These are phyloP conservation scores for Clivina fossor DNA, from an alignment of 2,888 invertebrate genomes.

Conservation along the genomic window DNA sequence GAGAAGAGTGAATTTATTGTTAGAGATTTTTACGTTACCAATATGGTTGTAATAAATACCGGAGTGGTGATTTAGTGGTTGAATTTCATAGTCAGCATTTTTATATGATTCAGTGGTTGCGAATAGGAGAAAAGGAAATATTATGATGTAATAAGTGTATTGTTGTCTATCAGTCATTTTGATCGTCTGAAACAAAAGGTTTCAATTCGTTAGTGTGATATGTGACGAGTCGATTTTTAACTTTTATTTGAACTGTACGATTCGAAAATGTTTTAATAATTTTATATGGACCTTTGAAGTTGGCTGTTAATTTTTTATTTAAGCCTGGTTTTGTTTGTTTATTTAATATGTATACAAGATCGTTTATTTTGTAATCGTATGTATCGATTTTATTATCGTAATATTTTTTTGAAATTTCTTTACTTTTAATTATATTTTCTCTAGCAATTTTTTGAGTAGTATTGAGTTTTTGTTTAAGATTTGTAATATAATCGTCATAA, in stretches of 20 bases:
- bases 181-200: constrained; percentile 29
- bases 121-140: not conserved
- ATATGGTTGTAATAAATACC: not conserved
- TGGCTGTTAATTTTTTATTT: constrained; percentile 10
- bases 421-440: constrained; percentile 40
- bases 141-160: no score
- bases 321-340: not conserved
- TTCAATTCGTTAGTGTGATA: constrained; percentile 23
- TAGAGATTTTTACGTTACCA: not conserved
- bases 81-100: not conserved
- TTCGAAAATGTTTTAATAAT: constrained; percentile 1
- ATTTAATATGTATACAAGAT: constrained; percentile 20
- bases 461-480: constrained; percentile 42
- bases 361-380: constrained; percentile 25
- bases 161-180: no score
- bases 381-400: constrained; percentile 38
- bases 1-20: not conserved
- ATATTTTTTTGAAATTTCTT: constrained; percentile 43
- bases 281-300: constrained; percentile 21
- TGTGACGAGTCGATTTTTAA: constrained; percentile 14
- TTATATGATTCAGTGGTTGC: not conserved
- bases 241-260: constrained; percentile 11
- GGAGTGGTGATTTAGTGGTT: not conserved
- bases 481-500: constrained; percentile 41
- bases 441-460: constrained; percentile 39